phyloP scores from a whole-genome alignment of 2,888 invertebrate genomes.

The Epistrophe eligans region DNA sequence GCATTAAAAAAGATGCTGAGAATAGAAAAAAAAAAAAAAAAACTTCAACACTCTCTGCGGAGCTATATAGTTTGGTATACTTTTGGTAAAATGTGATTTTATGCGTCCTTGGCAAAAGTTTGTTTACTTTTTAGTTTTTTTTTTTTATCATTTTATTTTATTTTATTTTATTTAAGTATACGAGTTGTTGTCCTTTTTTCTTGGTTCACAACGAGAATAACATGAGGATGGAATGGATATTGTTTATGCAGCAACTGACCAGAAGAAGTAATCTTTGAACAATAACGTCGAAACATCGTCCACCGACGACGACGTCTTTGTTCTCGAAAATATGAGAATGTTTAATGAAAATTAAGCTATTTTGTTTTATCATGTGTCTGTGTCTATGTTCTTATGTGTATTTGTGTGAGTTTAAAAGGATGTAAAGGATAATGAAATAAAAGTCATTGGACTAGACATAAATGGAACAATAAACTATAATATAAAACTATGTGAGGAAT shows the following conservation, averaged over 20 bases:
- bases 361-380: neutral
- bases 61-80: constrained; percentile 10
- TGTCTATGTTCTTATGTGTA: too few relatives aligned
- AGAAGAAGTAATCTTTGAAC: constrained; percentile 49
- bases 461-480: constrained; percentile 10
- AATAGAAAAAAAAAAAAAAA: constrained; percentile 42
- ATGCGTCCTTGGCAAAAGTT: constrained; percentile 57
- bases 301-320: constrained; percentile 8
- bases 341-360: constrained; percentile 54
- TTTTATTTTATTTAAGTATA: neutral
- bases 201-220: neutral
- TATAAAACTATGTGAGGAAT: neutral
- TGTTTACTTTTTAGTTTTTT: constrained; percentile 35
- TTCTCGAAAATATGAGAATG: constrained; percentile 22
- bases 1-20: constrained; percentile 54
- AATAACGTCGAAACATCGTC: constrained; percentile 2
- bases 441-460: constrained; percentile 7
- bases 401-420: neutral
- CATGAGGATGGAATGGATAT: neutral
- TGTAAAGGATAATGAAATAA: constrained; percentile 18
- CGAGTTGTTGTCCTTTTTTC: constrained; percentile 3
- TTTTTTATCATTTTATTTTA: neutral
- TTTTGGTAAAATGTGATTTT: constrained; percentile 56
- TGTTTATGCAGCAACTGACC: constrained; percentile 60
- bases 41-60: constrained; percentile 59